Base-by-base conservation (phyloP, 37 sponge, comb jelly and placozoan genomes). In the Ianthella basta region DNA sequence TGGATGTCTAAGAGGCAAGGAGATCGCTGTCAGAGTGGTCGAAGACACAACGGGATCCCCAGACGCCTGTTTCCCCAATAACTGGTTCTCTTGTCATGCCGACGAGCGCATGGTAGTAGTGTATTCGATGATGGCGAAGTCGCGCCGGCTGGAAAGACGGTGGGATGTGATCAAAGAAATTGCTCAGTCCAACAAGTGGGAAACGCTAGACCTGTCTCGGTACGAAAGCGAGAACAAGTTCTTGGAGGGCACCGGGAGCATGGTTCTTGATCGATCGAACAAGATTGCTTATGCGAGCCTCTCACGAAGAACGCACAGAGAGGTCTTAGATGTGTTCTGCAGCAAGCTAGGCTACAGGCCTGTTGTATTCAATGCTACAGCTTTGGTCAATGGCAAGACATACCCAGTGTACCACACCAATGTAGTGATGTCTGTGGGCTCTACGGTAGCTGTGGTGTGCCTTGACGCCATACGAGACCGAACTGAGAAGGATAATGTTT, bases 171-270 rank as follows among this genome's bases (percentile, higher is more conserved):
- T 91, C 0, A 19, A 87, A 25, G 10, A 68, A 14, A 75, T 85
- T 65, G 19, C 24, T 0, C 20, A 56, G 21, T 35, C 56, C 0
- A 60, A 80, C 4, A 56, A 59, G 0, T 64, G 82, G 35, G 66
- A 72, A 21, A 61, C 89, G 23, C 53, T 87, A 0, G 95, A 94
- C 59, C 83, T 87, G 33, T 82, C 72, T 57, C 59, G 39, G 0
- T 91, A 79, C 56, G 95, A 94, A 60, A 44, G 60, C 0, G 73
- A 87, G 27, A 87, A 66, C 6, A 72, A 84, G 79, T 94, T 53
- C 68, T 64, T 94, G 0, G 95, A 94, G 36, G 95, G 95, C 15
- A 94, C 95, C 27, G 95, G 95, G 41, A 94, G 95, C 80, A 81
- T 94, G 89, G 90, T 94, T 29, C 56, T 94, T 44, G 95, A 94